Evolutionary conservation across 2,888 invertebrate species (phyloP), one percentile per base, ranked within the genome.

Genomic region (Holacanthella duospinosa): DNA sequence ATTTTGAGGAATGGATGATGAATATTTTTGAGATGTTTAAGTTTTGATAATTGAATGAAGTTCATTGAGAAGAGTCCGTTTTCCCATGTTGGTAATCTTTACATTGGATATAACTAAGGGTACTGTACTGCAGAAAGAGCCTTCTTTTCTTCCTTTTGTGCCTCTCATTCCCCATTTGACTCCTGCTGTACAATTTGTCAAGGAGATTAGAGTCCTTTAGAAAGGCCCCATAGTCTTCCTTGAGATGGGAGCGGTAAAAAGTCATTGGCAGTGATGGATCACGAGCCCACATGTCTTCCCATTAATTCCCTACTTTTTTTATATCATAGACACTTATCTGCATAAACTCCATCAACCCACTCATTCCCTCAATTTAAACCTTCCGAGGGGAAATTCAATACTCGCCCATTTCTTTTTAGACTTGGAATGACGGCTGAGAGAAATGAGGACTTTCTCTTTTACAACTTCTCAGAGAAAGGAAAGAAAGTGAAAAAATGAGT

Each of bases 151-250:
- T 44, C 55, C 63, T 62, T 64, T 66, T 66, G 66, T 70, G 60
- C 64, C 61, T 62, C 67, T 70, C 67, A 70, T 64, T 64, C 60
- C 63, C 44, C 56, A 63, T 60, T 64, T 68, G 67, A 67, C 66
- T 70, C 29, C 43, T 43, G 25, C 63, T 64, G 68, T 65, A 70
- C 71, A 72, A 72, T 72, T 72, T 72, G 72, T 72, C 72, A 71
- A 71, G 68, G 67, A 68, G 72, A 70, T 70, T 72, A 69, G 55
- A 26, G 58, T 53, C 24, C 61, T 56, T 24, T 43, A 53, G 25
- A 54, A 57, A 62, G 57, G 24, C 44, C 44, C 27, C 44, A 54
- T 56, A 25, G 48, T 29, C 55, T 60, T 48, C 48, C 43, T 60
- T 48, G 24, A 60, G 28, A 26, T n/a, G 26, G 28, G 2, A 43